A percentile compares a stretch with the other conserved stretches of the same genome.
phyloP scores from a whole-genome alignment of 1,140 invertebrate species.

The Drosophila ercepeae region DNA sequence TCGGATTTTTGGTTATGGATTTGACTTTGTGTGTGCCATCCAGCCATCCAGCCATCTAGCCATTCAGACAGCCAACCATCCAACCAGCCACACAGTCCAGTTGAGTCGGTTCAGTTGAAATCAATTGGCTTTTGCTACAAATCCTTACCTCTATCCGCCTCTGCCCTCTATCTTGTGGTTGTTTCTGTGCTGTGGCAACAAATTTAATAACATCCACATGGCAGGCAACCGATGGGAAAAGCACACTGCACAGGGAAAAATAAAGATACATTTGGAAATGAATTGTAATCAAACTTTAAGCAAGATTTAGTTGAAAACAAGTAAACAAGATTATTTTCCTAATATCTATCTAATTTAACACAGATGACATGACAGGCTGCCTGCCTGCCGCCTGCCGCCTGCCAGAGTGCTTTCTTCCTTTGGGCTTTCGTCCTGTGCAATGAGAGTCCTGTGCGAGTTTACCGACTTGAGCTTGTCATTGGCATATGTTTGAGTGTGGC shows the following conservation, averaged over 20 bases:
- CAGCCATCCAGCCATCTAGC: slow-evolving; percentile 1
- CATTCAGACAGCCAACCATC: neutral
- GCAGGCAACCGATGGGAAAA: slow-evolving; percentile 14
- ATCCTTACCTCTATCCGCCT: neutral
- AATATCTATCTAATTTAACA: neutral
- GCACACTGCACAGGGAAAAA: neutral
- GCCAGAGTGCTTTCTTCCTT: neutral
- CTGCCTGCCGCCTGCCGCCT: neutral
- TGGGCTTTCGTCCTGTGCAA: neutral
- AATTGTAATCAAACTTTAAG: slow-evolving; percentile 3
- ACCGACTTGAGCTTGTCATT: slow-evolving; percentile 40
- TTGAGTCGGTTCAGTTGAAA: slow-evolving; percentile 36
- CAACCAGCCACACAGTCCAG: slow-evolving; percentile 1
- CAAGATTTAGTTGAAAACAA: neutral
- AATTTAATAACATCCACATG: slow-evolving; percentile 50
- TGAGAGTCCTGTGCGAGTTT: neutral
- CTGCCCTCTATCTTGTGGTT: slow-evolving; percentile 15
- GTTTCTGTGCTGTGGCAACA: slow-evolving; percentile 26
- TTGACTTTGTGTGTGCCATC: slow-evolving; percentile 47
- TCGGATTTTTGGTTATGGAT: slow-evolving; percentile 61
- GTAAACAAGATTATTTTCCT: slow-evolving; percentile 2
- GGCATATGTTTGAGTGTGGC: slow-evolving; percentile 43
- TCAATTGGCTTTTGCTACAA: slow-evolving; percentile 45
- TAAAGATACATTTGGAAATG: neutral
- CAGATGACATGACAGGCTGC: slow-evolving; percentile 1